Base-by-base conservation (phyloP, 2,113 vertebrate genomes). In the Tragelaphus imberbis region DNA sequence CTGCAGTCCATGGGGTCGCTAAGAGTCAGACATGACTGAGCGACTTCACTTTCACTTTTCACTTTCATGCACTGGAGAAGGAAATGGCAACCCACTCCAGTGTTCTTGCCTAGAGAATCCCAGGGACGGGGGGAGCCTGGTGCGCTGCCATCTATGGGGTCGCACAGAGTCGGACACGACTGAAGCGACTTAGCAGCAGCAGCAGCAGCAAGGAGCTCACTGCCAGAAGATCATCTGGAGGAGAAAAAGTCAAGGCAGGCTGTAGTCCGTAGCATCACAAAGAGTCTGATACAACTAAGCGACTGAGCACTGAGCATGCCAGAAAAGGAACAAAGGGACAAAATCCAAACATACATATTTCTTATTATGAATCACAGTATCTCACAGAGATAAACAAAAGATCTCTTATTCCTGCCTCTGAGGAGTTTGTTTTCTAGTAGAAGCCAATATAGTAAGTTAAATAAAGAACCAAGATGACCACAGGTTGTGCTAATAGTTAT, bases 201-300 rank as follows among this genome's bases (percentile, higher is more conserved):
- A n/a, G n/a, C n/a, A n/a, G n/a, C n/a, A n/a, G n/a, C n/a, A 47
- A 47, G 49, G 19, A 92, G 19, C 51, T 68, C 49, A 16, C 16
- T 93, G 51, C 51, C 28, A 14, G 27, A n/a, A 88, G 71, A 25
- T 27, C 23, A 0, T 44, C 36, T 25, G 6, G 23, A 14, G 36
- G 23, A 77, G 71, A 40, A 77, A 77, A 14, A 27, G 71, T 40
- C 71, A 77, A 44, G 36, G 12, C 23, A 71, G 71, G 12, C 23
- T 44, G 36, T 12, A 44, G 11, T 77, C 71, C 36, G 14, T 7
- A 77, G 36, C 11, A 0, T 77, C 36, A 25, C 0, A 1, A 13
- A 44, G 36, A 77, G 71, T 77, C 36, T 44, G 71, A 77, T 27
- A 27, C 36, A 77, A 27, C 36, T 7, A 27, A 44, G 36, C 12